phyloP scores from a whole-genome alignment of 2,113 vertebrate species.

The Zootoca vivipara region DNA sequence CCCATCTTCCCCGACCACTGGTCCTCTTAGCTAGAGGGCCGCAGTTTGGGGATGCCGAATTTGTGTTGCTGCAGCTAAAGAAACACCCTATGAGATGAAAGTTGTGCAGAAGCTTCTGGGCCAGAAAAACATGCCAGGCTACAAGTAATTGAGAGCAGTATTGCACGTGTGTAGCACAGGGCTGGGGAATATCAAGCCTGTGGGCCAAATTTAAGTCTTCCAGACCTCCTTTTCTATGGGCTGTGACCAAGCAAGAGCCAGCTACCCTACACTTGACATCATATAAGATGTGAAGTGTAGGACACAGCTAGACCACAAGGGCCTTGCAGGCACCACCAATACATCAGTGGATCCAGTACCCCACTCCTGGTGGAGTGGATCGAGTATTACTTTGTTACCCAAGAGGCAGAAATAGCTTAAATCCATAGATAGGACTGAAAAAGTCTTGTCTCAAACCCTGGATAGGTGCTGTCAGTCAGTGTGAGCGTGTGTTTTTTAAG shows the following conservation, averaged over 20 bases:
- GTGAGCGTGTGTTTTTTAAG: background rate
- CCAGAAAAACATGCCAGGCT: background rate
- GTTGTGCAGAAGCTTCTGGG: background rate
- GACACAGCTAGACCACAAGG: no score
- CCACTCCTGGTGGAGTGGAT: background rate
- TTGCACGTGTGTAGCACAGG: background rate
- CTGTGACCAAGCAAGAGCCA: no score
- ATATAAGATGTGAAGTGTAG: no score
- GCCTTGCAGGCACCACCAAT: no score
- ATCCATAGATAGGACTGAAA: background rate
- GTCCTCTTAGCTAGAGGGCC: no score
- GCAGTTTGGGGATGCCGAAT: no score
- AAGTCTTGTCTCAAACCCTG: background rate
- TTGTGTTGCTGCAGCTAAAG: background rate
- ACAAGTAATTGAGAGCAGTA: background rate
- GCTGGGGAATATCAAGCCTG: no score
- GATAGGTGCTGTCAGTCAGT: background rate
- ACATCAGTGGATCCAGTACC: no score
- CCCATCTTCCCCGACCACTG: no score
- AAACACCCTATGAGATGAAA: background rate
- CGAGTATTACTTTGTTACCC: background rate
- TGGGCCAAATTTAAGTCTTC: no score
- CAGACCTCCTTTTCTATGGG: no score
- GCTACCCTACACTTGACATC: no score
- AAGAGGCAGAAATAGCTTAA: background rate